Conservation (phyloP, 2,797 vertebrate species). For the Liasis olivaceus region DNA sequence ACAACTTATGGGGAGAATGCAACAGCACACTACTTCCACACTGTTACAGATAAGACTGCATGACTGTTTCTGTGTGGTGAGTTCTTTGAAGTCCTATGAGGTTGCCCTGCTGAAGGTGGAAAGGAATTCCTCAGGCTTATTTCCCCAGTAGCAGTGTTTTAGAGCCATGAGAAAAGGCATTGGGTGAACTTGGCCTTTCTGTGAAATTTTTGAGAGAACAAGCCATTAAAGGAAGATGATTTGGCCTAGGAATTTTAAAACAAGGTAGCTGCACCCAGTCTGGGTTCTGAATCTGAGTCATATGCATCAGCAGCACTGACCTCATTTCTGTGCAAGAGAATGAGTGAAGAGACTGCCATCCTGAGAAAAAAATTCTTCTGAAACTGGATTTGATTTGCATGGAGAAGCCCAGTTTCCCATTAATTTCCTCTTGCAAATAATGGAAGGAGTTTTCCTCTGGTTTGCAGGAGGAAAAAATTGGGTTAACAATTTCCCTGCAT, state of each 20-base stretch:
- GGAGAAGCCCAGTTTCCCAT: not conserved
- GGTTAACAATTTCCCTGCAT: not conserved
- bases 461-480: not conserved
- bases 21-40: not conserved
- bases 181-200: not conserved
- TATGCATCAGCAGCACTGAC: not conserved
- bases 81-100: not conserved
- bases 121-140: not conserved
- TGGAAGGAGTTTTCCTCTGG: not conserved
- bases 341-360: not conserved
- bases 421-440: not conserved
- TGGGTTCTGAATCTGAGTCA: not conserved
- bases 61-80: not conserved
- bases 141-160: not conserved
- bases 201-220: not conserved
- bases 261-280: not conserved
- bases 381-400: not conserved
- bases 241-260: not conserved
- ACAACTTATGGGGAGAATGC: not conserved
- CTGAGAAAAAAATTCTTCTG: not conserved
- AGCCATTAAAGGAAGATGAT: not conserved
- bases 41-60: not conserved
- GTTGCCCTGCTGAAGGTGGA: not conserved
- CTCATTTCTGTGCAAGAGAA: not conserved
- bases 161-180: not conserved